Conservation (phyloP, 1,140 invertebrate species). For the Monomorium pharaonis region DNA sequence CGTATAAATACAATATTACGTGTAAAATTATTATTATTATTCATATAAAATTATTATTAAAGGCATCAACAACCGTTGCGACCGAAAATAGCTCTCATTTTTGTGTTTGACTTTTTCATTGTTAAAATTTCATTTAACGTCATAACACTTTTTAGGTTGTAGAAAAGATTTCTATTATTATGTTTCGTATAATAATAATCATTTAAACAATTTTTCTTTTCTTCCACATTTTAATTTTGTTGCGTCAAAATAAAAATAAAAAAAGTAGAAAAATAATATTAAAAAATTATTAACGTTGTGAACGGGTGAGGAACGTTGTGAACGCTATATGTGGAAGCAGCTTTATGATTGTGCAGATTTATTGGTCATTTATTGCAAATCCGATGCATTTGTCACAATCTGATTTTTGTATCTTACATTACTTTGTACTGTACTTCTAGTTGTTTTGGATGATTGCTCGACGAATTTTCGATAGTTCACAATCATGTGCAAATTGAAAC, state of each 20-base stretch:
- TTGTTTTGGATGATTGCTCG: constrained; percentile 53
- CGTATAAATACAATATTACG: too few relatives aligned
- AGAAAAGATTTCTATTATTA: neutral
- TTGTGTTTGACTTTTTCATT: too few relatives aligned
- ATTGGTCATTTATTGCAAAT: neutral
- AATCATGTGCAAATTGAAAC: constrained; percentile 49
- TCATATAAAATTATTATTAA: too few relatives aligned
- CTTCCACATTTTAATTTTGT: neutral
- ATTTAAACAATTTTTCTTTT: neutral
- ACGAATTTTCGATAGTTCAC: constrained; percentile 66
- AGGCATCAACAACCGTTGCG: too few relatives aligned
- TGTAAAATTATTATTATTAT: too few relatives aligned
- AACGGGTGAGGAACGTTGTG: too few relatives aligned
- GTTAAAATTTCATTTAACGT: too few relatives aligned
- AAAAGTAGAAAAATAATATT: neutral
- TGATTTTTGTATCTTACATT: neutral
- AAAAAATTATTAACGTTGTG: too few relatives aligned
- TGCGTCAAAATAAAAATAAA: neutral
- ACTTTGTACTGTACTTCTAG: constrained; percentile 53
- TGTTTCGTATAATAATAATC: neutral
- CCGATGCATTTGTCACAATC: constrained; percentile 53
- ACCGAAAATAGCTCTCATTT: too few relatives aligned
- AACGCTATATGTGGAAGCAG: too few relatives aligned
- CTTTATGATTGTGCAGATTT: constrained; percentile 37
- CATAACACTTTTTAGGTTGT: neutral